A percentile compares a stretch with the other conserved stretches of the same genome.
Evolutionary conservation across 2,113 vertebrate genomes (phyloP).

Genomic region (Raphicerus campestris): DNA sequence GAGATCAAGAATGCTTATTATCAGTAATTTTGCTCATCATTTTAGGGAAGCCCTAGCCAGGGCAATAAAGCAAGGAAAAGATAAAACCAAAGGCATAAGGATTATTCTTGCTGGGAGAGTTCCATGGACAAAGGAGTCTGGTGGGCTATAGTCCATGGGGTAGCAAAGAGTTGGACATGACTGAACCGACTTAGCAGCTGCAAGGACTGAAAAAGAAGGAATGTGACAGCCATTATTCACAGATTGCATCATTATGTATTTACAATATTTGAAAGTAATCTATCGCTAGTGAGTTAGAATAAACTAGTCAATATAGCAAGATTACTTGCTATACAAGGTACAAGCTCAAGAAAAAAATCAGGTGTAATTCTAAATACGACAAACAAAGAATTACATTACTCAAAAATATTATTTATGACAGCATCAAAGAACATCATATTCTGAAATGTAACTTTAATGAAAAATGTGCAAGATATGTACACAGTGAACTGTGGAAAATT

Average conservation of each 20-base stretch:
- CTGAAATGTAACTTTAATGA: not conserved
- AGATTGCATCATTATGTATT: not conserved
- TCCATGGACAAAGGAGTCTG: not conserved
- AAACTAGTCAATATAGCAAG: not conserved
- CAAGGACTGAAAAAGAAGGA: not conserved
- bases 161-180: not conserved
- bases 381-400: conserved; percentile 6
- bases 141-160: not conserved
- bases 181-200: not conserved
- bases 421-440: not conserved
- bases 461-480: not conserved
- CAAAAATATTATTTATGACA: not conserved
- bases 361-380: not conserved
- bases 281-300: not conserved
- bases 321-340: not conserved
- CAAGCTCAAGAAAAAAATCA: not conserved
- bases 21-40: not conserved
- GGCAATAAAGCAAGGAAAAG: not conserved
- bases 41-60: not conserved
- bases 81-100: not conserved
- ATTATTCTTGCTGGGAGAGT: not conserved
- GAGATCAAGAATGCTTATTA: not conserved
- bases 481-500: not conserved
- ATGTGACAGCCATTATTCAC: not conserved
- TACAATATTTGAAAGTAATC: not conserved